Base-by-base conservation (phyloP, 2,888 invertebrate species). In the Lordiphosa fenestrarum region DNA sequence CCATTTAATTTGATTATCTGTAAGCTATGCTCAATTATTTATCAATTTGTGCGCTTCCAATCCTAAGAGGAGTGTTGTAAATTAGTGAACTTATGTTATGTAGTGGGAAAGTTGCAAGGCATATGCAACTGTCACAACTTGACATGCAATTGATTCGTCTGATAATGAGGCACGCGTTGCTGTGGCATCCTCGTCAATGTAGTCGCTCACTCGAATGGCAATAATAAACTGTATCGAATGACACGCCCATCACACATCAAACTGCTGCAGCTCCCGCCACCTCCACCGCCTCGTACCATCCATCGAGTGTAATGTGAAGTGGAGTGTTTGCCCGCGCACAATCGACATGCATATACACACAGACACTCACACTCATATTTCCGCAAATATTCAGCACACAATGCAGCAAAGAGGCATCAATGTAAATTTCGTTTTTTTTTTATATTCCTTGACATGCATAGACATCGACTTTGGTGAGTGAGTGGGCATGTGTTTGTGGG, bases 141-240 rank as follows among this genome's bases (percentile, higher is more conserved):
- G 36, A 47, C 21, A 37, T 53, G 44, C 33, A 9, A 41, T 61
- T 67, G 63, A 66, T 66, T 66, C 61, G 39, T 54, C 36, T 38
- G 52, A 61, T 61, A 63, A 63, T 50, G 50, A 50, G 44, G 42
- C 48, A 36, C 15, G 38, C 38, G 30, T 53, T 9, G 38, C 44
- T 53, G 15, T 44, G 44, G 33, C 33, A 44, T 44, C 44, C 46
- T 36, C 46, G 49, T 19, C 38, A 53, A 25, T 25, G 15, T 49
- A 46, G 52, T 51, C 73, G 63, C 53, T 72, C 73, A 70, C 49
- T 76, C 80, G 66, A 35, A 55, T 71, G 81, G 73, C 61, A 68
- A 66, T 77, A 77, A 80, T 66, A 70, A 77, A 80, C 68, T 53
- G 71, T 77, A 82, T 82, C 72, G 65, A 65, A 54, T 57, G 70